Percentiles rank a stretch among this genome's conserved stretches.
Conservation (phyloP, 2,888 invertebrate genomes). For the Leptura quadrifasciata region DNA sequence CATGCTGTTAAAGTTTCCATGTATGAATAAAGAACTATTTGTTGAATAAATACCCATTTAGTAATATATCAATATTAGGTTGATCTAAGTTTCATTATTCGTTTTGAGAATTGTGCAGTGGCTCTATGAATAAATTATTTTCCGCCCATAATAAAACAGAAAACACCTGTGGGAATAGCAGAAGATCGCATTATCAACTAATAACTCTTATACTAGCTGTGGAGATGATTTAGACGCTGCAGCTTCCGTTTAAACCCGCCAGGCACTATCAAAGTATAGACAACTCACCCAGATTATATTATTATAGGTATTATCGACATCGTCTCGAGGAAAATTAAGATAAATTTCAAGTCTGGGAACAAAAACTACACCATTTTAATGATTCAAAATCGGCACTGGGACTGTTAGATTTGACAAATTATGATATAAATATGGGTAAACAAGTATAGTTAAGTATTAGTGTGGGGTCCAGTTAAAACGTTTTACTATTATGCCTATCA, state of each 20-base stretch:
- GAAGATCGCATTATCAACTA: conserved; percentile 27
- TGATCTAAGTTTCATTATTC: too few species aligned
- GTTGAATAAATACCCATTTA: too few species aligned
- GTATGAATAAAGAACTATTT: too few species aligned
- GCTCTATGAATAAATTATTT: not conserved
- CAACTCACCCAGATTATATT: conserved; percentile 36
- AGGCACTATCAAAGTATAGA: conserved; percentile 45
- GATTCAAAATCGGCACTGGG: not conserved
- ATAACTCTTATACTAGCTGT: conserved; percentile 33
- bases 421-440: too few species aligned
- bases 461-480: too few species aligned
- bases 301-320: conserved; percentile 35
- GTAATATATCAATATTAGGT: too few species aligned
- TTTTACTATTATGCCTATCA: too few species aligned
- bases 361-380: conserved; percentile 3
- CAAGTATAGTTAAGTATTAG: too few species aligned
- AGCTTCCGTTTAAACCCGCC: conserved; percentile 42
- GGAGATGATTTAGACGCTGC: conserved; percentile 44
- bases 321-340: conserved; percentile 27
- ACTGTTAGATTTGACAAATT: too few species aligned
- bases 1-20: too few species aligned
- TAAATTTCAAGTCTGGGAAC: not conserved
- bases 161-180: not conserved
- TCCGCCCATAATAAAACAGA: not conserved
- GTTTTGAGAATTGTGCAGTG: not conserved